Base-by-base conservation (phyloP, 2,113 vertebrate species). In the Vulpes ferrilata region DNA sequence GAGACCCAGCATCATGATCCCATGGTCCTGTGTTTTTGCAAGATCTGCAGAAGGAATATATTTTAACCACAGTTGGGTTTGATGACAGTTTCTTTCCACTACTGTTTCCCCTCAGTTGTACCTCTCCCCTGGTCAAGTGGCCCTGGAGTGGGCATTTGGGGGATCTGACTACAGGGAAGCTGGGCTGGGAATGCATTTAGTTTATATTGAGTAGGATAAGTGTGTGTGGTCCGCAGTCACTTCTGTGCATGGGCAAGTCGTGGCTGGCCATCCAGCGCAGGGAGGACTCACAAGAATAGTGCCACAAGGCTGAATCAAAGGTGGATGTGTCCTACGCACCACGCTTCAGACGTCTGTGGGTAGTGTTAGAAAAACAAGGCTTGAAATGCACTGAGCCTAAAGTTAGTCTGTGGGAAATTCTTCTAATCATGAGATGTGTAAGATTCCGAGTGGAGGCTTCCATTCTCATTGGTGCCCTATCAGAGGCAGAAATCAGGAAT, bases 1-100 rank as follows among this genome's bases (percentile, higher is more conserved):
- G 90, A 93, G 20, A 38, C 48, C 48, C 83, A n/a, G 43, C 30
- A 16, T 80, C 74, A 16, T 57, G 43, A 92, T 98, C 96, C 80
- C 97, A 97, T 65, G 80, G 74, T 35, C 88, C 83, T 89, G 0
- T 95, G 93, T 94, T 95, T 95, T 93, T 78, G 38, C 76, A 95
- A 97, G 76, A 87, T 59, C 76, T 95, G 81, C 84, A 83, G 59
- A 73, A 96, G 64, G n/a, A 91, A 53, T 35, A 22, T 83, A 67
- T 69, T 96, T 95, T 87, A 79, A 92, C 80, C 80, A 82, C 32
- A 73, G 59, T 23, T 38, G 81, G 25, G 64, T 71, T 82, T 38
- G n/a, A 57, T 48, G 16, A 7, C 74, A 79, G n/a, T 79, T 88
- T 76, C 92, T 32, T 7, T 93, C 78, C n/a, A 27, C 55, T 79